Evolutionary conservation across 2,113 vertebrate species (phyloP).

Genomic region (Petroica traversi): DNA sequence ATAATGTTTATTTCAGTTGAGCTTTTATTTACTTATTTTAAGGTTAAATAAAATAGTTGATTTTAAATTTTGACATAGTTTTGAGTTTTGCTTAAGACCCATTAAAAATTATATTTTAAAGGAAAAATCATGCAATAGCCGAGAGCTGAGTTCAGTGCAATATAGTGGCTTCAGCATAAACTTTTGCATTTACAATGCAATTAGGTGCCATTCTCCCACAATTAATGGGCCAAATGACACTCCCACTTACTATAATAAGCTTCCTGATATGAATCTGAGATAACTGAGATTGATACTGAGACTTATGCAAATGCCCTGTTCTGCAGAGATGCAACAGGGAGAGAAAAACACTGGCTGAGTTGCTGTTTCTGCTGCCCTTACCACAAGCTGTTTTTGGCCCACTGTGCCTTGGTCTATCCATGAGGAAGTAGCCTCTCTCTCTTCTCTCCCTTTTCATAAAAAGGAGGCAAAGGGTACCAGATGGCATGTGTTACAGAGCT

Average conservation of each 20-base stretch:
- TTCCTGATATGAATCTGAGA: not conserved
- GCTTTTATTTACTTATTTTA: not conserved
- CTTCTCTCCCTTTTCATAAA: not conserved
- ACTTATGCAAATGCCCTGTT: not conserved
- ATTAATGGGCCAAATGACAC: slow-evolving; percentile 23
- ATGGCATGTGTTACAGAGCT: slow-evolving; percentile 46
- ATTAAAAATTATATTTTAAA: not conserved
- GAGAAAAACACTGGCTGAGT: not conserved
- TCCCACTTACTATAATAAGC: not conserved
- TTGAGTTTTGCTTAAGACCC: not conserved
- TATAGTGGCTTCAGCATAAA: not conserved
- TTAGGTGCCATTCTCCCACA: slow-evolving; percentile 2
- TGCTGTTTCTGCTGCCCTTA: not conserved
- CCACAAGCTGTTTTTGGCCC: not conserved
- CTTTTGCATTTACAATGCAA: not conserved
- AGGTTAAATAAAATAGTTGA: not conserved
- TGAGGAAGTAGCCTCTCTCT: not conserved
- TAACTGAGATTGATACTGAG: not conserved
- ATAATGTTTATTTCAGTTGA: not conserved
- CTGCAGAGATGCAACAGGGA: not conserved
- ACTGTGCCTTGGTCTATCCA: not conserved
- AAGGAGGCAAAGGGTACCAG: slow-evolving; percentile 15
- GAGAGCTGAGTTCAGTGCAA: not conserved
- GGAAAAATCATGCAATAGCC: not conserved
- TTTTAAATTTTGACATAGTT: not conserved